phyloP scores from a whole-genome alignment of 2,888 invertebrate species.

The Thumatha senex region DNA sequence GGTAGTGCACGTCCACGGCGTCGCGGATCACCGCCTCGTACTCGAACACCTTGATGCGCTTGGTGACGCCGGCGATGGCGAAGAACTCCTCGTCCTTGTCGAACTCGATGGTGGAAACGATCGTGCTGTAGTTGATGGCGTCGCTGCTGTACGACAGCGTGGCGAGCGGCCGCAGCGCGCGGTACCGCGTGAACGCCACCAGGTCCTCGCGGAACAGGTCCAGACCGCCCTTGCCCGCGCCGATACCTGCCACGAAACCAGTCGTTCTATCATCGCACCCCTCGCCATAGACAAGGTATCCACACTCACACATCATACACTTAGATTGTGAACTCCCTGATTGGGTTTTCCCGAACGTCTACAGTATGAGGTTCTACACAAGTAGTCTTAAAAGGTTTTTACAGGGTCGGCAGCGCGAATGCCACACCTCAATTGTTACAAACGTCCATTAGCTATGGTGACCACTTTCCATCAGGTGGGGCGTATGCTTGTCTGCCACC shows the following conservation, averaged over 20 bases:
- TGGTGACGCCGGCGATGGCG: slow-evolving; percentile 97
- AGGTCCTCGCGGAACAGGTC: slow-evolving; percentile 93
- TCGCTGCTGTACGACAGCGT: slow-evolving; percentile 96
- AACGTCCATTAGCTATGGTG: no score
- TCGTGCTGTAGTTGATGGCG: slow-evolving; percentile 92
- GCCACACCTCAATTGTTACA: no score
- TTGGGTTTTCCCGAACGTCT: no score
- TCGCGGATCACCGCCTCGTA: slow-evolving; percentile 93
- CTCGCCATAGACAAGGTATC: no score
- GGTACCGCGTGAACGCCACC: slow-evolving; percentile 51
- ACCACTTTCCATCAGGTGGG: no score
- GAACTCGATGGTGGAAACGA: slow-evolving; percentile 96
- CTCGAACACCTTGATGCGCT: slow-evolving; percentile 96
- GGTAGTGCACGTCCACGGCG: slow-evolving; percentile 95
- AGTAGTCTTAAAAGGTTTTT: no score
- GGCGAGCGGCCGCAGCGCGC: slow-evolving; percentile 89
- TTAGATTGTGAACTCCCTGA: no score
- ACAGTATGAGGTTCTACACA: no score
- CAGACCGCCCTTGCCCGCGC: slow-evolving; percentile 70
- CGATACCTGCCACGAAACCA: slow-evolving; percentile 1
- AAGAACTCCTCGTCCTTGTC: slow-evolving; percentile 98
- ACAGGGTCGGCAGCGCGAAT: no score
- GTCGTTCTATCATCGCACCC: no score
- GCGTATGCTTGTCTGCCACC: no score
- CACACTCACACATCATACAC: no score